These are phyloP conservation scores for Cyprinodon diabolis DNA, from an alignment of 2,797 vertebrate genomes.

Conservation along the genomic window DNA sequence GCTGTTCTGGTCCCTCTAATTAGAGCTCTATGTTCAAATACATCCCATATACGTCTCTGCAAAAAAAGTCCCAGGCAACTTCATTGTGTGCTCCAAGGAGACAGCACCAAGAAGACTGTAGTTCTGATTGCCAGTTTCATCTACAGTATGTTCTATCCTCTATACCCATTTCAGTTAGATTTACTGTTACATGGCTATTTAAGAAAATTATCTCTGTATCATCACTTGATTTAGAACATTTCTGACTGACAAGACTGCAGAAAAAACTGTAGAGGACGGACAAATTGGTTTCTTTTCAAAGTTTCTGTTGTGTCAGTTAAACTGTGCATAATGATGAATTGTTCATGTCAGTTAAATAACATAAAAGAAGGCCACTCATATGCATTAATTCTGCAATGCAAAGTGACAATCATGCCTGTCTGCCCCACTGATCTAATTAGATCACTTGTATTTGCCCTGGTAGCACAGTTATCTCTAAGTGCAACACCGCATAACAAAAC, in stretches of 20 bases:
- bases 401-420: not conserved
- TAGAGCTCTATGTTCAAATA: not conserved
- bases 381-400: not conserved
- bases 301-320: not conserved
- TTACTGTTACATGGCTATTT: no score
- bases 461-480: not conserved
- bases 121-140: no score
- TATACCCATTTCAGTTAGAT: no score
- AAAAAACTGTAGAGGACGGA: not conserved
- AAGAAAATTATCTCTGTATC: not conserved
- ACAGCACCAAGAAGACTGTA: no score
- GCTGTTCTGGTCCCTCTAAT: not conserved
- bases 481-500: not conserved
- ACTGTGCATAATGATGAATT: not conserved
- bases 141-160: no score
- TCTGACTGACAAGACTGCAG: not conserved
- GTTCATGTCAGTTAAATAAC: not conserved
- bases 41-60: not conserved
- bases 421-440: conserved; percentile 14
- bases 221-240: not conserved
- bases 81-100: no score
- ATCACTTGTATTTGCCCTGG: not conserved
- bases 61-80: not conserved
- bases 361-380: not conserved
- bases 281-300: not conserved